Percentiles rank a stretch among this genome's conserved stretches.
Evolutionary conservation across 2,113 vertebrate species (phyloP).

Genomic region (Percopsis transmontana): DNA sequence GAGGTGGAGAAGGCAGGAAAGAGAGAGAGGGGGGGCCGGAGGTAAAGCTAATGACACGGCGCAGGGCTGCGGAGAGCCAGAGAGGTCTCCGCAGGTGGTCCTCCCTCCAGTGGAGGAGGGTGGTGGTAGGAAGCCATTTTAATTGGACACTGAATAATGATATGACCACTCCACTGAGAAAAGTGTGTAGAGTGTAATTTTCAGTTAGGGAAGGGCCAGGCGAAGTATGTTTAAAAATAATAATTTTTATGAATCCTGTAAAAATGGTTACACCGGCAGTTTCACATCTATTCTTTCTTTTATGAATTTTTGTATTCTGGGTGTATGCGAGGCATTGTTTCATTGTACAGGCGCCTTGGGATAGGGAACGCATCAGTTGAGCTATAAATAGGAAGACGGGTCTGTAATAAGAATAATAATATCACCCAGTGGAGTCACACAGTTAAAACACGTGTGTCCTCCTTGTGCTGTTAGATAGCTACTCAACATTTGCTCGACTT

Average conservation of each 20-base stretch:
- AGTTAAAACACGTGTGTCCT: neutral
- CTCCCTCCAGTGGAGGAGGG: slow-evolving; percentile 35
- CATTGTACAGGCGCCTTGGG: neutral
- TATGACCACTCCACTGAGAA: slow-evolving; percentile 53
- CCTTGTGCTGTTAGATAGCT: neutral
- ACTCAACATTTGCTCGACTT: neutral
- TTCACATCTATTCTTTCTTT: neutral
- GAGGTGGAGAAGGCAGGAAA: too few relatives aligned
- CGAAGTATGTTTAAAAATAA: slow-evolving; percentile 34
- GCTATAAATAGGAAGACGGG: too few relatives aligned
- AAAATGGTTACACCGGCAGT: slow-evolving; percentile 21
- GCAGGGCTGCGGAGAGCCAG: slow-evolving; percentile 32
- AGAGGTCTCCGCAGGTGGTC: slow-evolving; percentile 55
- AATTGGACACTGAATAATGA: slow-evolving; percentile 73
- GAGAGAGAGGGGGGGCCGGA: slow-evolving; percentile 23
- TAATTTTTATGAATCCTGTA: slow-evolving; percentile 40
- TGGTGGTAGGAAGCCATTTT: slow-evolving; percentile 52
- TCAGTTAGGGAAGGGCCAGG: slow-evolving; percentile 55
- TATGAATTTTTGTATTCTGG: neutral
- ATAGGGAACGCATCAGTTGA: neutral
- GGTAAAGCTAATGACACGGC: slow-evolving; percentile 61
- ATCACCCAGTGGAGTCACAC: neutral
- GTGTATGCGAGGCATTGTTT: neutral
- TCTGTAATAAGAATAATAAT: neutral
- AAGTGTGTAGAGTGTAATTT: slow-evolving; percentile 36